Evolutionary conservation across 2,113 vertebrate species (phyloP), one percentile per base, ranked within the genome.

Genomic region (Chamaetylas fuelleborni): DNA sequence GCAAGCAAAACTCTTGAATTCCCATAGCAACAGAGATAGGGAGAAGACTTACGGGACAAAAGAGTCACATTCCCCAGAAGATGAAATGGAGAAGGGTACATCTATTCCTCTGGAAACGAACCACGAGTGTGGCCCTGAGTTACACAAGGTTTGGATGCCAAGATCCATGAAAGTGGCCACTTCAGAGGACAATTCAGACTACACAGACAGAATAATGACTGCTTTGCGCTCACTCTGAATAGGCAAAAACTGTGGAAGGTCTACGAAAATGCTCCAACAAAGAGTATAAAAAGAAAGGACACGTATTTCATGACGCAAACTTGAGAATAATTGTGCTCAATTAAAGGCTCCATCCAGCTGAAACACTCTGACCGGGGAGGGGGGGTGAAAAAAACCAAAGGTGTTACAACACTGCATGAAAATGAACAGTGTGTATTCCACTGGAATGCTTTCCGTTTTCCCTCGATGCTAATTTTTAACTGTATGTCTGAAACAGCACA

Each of bases 191-290:
- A 77, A 76, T 42, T 71, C 38, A 73, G 66, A 89, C 64, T 71
- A 23, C 54, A 50, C 60, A 95, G 94, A 86, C 72, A 77, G 90
- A 95, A 83, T 78, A 93, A 95, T 67, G 36, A 92, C 53, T 81
- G 45, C 57, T 86, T 81, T 92, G 72, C 2, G 0, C 60, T 24
- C 86, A 43, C 26, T 25, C 76, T 80, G 26, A 88, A 94, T 3
- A 94, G 86, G 48, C 58, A 77, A 86, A 87, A 93, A 47, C 28
- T 36, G 70, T 36, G 70, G 38, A 47, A 69, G 16, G 19, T 88
- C 78, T 79, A 82, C 42, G 91, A 89, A 95, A 92, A 69, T 22
- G 36, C 47, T 70, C 77, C 58, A 81, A 51, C 15, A 56, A 86
- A 69, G 34, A 67, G 28, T 20, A 36, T 48, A 83, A 72, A 74